Evolutionary conservation across 2,113 vertebrate genomes (phyloP), one percentile per base, ranked within the genome.

Genomic region (Anhinga anhinga): DNA sequence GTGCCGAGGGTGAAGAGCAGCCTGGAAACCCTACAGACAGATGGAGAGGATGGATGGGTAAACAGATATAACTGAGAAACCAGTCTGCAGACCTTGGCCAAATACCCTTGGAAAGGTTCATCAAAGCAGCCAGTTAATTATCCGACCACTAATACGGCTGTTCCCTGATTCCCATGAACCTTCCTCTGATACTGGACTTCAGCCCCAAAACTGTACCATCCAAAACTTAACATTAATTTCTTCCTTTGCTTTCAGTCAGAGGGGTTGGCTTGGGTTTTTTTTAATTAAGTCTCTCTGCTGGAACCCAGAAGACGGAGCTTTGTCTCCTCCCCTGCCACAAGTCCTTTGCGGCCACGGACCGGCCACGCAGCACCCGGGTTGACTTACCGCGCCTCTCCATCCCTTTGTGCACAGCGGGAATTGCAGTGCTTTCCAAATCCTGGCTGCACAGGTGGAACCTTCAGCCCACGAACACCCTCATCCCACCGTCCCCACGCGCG

Each of bases 401-500:
- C 49, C 50, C 61, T 16, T 18, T 7, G 10, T 5, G 7, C 18
- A 2, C 44, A 17, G 29, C 67, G 65, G 73, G 27, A 71, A 5
- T 7, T 50, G 95, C 66, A 32, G 20, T 2, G 17, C n/a, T 45
- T 40, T 16, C 12, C 15, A 18, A 15, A 9, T 17, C 78, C 36
- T 16, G 56, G 8, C 25, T 42, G 47, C 53, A 47, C 15, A 27
- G 36, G 19, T 23, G 61, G 18, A 9, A 36, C 32, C 29, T n/a
- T 26, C 62, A 26, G 32, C 42, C 42, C 52, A 13, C 1, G 2
- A 34, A 5, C 0, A 0, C 9, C 72, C 47, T 56, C n/a, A 34
- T 49, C 44, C 34, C 27, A 1, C 19, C 0, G 0, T 25, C 42
- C 34, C 42, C 2, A 2, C 1, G 0, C 0, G 0, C 7, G 0